Evolutionary conservation across 1,140 invertebrate species (phyloP).

Genomic region (Sweltsa coloradensis): DNA sequence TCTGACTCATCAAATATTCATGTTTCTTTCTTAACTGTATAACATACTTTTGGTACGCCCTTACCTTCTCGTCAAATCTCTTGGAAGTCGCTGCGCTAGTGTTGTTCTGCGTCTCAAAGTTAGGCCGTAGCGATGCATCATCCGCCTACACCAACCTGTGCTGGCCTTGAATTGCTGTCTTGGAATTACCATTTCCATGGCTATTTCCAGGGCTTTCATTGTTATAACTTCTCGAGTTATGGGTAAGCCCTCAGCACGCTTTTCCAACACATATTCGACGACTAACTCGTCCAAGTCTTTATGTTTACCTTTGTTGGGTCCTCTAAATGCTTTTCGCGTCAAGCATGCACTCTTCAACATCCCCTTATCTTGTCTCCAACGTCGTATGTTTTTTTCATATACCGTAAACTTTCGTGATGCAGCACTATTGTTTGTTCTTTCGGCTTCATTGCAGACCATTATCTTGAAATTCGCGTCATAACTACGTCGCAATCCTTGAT

Average conservation of each 20-base stretch:
- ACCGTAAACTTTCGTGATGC: background rate
- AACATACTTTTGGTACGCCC: constrained; percentile 1
- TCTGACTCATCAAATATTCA: constrained; percentile 7
- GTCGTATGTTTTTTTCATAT: background rate
- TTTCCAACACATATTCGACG: background rate
- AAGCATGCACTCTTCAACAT: background rate
- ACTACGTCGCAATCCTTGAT: too few species aligned
- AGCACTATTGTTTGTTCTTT: too few species aligned
- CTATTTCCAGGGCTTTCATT: background rate
- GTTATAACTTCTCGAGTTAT: background rate
- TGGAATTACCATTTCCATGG: background rate
- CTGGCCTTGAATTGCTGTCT: constrained; percentile 1
- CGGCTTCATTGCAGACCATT: too few species aligned
- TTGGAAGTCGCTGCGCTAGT: background rate
- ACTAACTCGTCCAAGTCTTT: background rate
- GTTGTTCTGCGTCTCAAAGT: constrained; percentile 3
- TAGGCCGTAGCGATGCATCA: constrained; percentile 3
- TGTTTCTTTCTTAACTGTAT: constrained; percentile 4
- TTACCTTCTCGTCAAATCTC: constrained; percentile 7
- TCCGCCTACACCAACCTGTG: constrained; percentile 5
- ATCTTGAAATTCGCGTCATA: too few species aligned
- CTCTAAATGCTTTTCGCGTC: background rate
- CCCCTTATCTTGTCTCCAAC: background rate
- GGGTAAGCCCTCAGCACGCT: background rate
- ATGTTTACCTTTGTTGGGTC: background rate